These are phyloP conservation scores for Merodon equestris DNA, from an alignment of 2,888 invertebrate species.

Conservation along the genomic window DNA sequence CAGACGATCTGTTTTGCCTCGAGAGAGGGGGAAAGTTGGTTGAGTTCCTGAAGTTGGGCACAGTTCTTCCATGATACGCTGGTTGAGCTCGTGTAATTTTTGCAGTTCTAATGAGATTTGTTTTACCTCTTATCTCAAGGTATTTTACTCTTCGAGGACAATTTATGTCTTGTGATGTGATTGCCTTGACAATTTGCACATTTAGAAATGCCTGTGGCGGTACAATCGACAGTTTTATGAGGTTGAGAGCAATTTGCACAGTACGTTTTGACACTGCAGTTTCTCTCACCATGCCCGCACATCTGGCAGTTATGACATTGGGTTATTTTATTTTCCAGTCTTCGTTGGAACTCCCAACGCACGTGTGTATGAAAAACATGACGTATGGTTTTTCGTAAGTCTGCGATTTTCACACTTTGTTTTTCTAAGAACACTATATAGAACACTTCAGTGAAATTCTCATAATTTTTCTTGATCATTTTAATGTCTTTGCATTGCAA, in stretches of 20 bases:
- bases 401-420: too few species aligned
- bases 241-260: neutral
- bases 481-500: neutral
- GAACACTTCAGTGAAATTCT: too few species aligned
- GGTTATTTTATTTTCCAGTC: conserved; percentile 15
- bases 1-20: conserved; percentile 1
- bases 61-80: neutral
- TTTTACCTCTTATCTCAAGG: conserved; percentile 23
- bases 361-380: too few species aligned
- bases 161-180: neutral
- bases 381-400: too few species aligned
- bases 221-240: too few species aligned
- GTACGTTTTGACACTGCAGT: conserved; percentile 5
- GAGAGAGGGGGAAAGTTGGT: neutral
- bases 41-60: neutral
- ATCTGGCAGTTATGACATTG: conserved; percentile 13
- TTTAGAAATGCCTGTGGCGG: neutral
- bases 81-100: neutral
- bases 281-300: too few species aligned
- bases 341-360: too few species aligned
- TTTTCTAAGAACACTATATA: too few species aligned
- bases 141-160: conserved; percentile 17
- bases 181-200: conserved; percentile 2
- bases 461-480: too few species aligned
- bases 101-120: too few species aligned